Evolutionary conservation across 2,888 invertebrate species (phyloP).

Genomic region (Caenorhabditis sp.): DNA sequence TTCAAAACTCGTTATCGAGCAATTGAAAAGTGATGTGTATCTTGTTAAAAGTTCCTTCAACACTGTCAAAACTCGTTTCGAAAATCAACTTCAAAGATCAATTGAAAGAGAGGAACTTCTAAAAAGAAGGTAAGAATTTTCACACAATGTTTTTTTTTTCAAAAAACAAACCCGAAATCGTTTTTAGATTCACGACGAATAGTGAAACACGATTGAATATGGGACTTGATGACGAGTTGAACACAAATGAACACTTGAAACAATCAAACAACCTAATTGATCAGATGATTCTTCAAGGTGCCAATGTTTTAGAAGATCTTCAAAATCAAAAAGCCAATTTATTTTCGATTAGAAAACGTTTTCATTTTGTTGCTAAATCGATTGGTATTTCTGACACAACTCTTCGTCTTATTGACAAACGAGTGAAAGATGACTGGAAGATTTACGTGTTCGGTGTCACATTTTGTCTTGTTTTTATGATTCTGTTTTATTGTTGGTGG

Average conservation of each 20-base stretch:
- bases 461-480: slow-evolving; percentile 27
- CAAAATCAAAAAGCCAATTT: slow-evolving; percentile 19
- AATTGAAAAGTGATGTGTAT: slow-evolving; percentile 22
- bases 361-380: slow-evolving; percentile 26
- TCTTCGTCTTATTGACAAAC: slow-evolving; percentile 26
- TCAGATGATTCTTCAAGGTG: slow-evolving; percentile 22
- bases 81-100: slow-evolving; percentile 12
- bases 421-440: slow-evolving; percentile 25
- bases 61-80: slow-evolving; percentile 10
- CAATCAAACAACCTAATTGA: slow-evolving; percentile 21
- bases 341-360: slow-evolving; percentile 13
- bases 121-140: slow-evolving; percentile 13
- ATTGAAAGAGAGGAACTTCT: slow-evolving; percentile 17
- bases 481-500: slow-evolving; percentile 32
- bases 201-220: slow-evolving; percentile 24
- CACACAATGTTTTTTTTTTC: neutral
- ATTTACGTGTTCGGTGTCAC: slow-evolving; percentile 11
- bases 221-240: slow-evolving; percentile 21
- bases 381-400: slow-evolving; percentile 28
- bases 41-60: slow-evolving; percentile 23
- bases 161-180: neutral
- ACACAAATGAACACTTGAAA: slow-evolving; percentile 19
- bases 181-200: slow-evolving; percentile 29
- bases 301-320: slow-evolving; percentile 15
- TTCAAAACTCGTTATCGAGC: slow-evolving; percentile 11